These are phyloP conservation scores for Anticlea derivata DNA, from an alignment of 2,888 invertebrate species.

Conservation along the genomic window DNA sequence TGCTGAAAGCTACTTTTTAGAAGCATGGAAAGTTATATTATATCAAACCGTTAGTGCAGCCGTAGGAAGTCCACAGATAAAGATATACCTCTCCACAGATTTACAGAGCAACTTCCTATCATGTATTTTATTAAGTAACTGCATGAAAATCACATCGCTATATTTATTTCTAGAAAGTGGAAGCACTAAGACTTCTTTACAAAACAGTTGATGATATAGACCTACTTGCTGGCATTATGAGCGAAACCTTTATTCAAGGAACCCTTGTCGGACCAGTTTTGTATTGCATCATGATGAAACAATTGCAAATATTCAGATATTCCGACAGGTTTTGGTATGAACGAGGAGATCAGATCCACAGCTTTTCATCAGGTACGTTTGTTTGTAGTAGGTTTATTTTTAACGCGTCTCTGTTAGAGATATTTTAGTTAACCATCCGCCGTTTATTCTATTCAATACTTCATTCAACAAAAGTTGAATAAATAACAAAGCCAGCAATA, in stretches of 20 bases:
- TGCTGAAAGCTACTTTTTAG: no score
- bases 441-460: constrained; percentile 13
- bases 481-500: constrained; percentile 23
- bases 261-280: constrained; percentile 59
- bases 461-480: constrained; percentile 17
- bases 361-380: constrained; percentile 57
- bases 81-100: no score
- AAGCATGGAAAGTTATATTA: no score
- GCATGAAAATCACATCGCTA: not conserved
- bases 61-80: no score
- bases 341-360: constrained; percentile 65
- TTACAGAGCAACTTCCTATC: no score
- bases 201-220: constrained; percentile 61
- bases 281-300: constrained; percentile 66
- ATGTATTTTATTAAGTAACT: no score
- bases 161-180: constrained; percentile 57
- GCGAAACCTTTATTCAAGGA: constrained; percentile 56
- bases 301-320: constrained; percentile 55
- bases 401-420: not conserved
- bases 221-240: constrained; percentile 61
- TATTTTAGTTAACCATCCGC: not conserved
- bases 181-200: constrained; percentile 56
- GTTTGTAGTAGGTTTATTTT: no score
- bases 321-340: constrained; percentile 70
- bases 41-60: no score